Percentiles rank a stretch among this genome's conserved stretches.
Evolutionary conservation across 1,140 invertebrate species (phyloP).

Genomic region (Sycophila sp.): DNA sequence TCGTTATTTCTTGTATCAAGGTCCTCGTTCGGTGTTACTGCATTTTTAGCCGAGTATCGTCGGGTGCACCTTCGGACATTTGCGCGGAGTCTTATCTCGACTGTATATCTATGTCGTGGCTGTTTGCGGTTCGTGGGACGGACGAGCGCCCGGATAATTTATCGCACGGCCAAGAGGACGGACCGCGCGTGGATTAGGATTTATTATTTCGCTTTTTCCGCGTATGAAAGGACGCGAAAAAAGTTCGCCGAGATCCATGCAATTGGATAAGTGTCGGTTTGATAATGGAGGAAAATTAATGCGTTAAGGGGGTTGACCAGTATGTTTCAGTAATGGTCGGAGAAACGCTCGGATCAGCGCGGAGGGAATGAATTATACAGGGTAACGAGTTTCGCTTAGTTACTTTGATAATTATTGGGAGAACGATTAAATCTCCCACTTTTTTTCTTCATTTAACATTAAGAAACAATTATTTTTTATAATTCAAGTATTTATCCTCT

Average conservation of each 20-base stretch:
- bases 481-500: no score
- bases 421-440: no score
- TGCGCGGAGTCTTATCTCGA: neutral
- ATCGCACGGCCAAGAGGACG: neutral
- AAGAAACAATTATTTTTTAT: no score
- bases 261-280: conserved; percentile 7
- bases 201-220: conserved; percentile 5
- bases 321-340: no score
- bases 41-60: conserved; percentile 3
- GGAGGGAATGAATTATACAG: no score
- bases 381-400: no score
- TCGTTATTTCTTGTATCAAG: neutral
- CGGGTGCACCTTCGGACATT: neutral
- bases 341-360: no score
- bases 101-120: conserved; percentile 5
- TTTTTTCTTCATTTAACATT: neutral
- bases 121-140: neutral
- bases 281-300: no score
- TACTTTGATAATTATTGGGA: no score
- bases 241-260: neutral
- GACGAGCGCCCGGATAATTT: conserved; percentile 2
- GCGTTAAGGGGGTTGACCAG: no score
- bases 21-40: no score
- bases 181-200: neutral
- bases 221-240: no score